phyloP scores from a whole-genome alignment of 2,888 invertebrate species.

The Aspidiotus destructor region DNA sequence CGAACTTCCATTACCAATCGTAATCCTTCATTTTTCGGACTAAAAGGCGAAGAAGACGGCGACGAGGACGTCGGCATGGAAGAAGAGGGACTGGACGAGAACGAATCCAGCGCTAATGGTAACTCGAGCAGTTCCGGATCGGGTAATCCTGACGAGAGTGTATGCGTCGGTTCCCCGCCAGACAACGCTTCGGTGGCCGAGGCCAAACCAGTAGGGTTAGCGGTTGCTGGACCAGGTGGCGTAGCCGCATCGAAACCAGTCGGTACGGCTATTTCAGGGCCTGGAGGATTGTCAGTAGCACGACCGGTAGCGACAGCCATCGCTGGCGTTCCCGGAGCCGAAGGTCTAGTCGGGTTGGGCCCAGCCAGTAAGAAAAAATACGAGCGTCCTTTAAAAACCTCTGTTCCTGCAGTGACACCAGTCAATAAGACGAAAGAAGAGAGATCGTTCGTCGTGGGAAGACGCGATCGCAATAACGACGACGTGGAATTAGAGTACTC shows the following conservation, averaged over 20 bases:
- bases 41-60: conserved; percentile 36
- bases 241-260: conserved; percentile 62
- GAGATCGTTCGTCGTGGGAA: background rate
- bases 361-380: conserved; percentile 34
- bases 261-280: conserved; percentile 60
- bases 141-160: conserved; percentile 41
- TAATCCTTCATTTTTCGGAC: conserved; percentile 33
- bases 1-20: conserved; percentile 35
- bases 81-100: conserved; percentile 38
- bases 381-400: conserved; percentile 46
- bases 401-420: conserved; percentile 46
- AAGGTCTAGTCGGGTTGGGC: conserved; percentile 35
- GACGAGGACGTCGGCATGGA: conserved; percentile 39
- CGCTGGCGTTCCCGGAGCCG: conserved; percentile 50
- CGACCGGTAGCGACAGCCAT: conserved; percentile 64
- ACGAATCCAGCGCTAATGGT: conserved; percentile 38
- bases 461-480: background rate
- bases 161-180: conserved; percentile 48
- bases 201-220: conserved; percentile 59
- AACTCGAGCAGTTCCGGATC: conserved; percentile 36
- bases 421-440: conserved; percentile 20
- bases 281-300: conserved; percentile 59
- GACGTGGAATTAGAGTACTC: conserved; percentile 3
- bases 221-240: conserved; percentile 46
- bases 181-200: conserved; percentile 59